phyloP scores from a whole-genome alignment of 1,140 invertebrate species.

The Ceratosolen solmsi region DNA sequence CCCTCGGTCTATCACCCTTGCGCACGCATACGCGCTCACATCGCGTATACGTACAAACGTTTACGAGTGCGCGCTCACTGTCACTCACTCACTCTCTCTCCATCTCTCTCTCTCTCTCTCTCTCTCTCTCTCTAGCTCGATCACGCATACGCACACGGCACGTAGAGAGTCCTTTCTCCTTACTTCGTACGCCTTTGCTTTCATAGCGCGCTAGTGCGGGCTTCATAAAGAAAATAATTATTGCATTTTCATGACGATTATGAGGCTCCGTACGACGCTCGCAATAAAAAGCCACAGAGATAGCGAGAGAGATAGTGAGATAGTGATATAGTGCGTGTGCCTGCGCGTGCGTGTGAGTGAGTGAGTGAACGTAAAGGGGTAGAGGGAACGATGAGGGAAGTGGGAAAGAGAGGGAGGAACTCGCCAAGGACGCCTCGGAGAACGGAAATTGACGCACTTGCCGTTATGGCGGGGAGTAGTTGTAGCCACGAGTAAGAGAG shows the following conservation, averaged over 20 bases:
- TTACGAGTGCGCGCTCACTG: neutral
- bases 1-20: no score
- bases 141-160: no score
- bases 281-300: neutral
- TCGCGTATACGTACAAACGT: no score
- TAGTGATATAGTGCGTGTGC: neutral
- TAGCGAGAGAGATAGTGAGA: neutral
- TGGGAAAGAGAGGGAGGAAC: constrained; percentile 1
- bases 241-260: constrained; percentile 36
- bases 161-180: neutral
- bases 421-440: constrained; percentile 37
- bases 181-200: constrained; percentile 26
- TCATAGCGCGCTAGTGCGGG: neutral
- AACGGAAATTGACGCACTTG: constrained; percentile 54
- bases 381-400: neutral
- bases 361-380: neutral
- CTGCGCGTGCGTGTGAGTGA: neutral
- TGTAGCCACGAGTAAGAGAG: neutral
- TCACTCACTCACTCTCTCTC: neutral
- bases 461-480: constrained; percentile 42
- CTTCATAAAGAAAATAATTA: constrained; percentile 34
- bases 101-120: neutral
- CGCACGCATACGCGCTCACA: no score
- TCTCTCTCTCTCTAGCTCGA: neutral
- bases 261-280: neutral